Base-by-base conservation (phyloP, 2,797 vertebrate species). In the Knipowitschia caucasica region DNA sequence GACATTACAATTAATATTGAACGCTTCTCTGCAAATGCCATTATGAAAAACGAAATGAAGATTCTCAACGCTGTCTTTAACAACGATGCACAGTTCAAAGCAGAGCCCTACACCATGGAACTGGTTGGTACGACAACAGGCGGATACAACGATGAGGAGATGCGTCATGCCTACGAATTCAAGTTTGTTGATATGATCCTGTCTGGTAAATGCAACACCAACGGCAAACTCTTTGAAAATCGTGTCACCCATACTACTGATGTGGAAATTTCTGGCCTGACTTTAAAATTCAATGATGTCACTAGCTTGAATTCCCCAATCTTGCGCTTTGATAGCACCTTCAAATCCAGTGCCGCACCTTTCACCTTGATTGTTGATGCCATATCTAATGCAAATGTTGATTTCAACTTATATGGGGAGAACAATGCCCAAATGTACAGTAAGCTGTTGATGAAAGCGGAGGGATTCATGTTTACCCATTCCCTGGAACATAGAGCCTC, bases 401-500 rank as follows among this genome's bases (percentile, higher is more conserved):
- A 62, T 50, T 50, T 93, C 30, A 23, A 73, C 67, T 57, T 91
- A 53, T 86, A 85, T 68, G 95, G 94, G 63, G 77, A 89, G 3
- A 94, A 98, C 31, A 90, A 81, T 0, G 94, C 93, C 2, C 88
- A 93, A 18, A 55, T 98, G 1, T 95, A 94, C 64, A 94, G 91
- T 81, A 95, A 95, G 78, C 86, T 96, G 66, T 85, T 94, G 21
- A 64, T 98, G 64, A 94, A 92, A 82, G 93, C 90, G 35, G 91
- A 95, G 60, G 92, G 94, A 15, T 71, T 91, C 61, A 65, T 89
- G 65, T 87, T 94, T 59, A 90, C 88, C 4, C 83, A 95, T 26
- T 92, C 91, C 61, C 88, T 96, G 77, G 92, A 94, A 61, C 92
- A 85, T 83, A 92, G 90, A 87, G 92, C 91, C 45, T 94, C 93